Percentiles rank a stretch among this genome's conserved stretches.
These are phyloP conservation scores for Drosophila rellima DNA, from an alignment of 2,888 invertebrate species.

Conservation along the genomic window DNA sequence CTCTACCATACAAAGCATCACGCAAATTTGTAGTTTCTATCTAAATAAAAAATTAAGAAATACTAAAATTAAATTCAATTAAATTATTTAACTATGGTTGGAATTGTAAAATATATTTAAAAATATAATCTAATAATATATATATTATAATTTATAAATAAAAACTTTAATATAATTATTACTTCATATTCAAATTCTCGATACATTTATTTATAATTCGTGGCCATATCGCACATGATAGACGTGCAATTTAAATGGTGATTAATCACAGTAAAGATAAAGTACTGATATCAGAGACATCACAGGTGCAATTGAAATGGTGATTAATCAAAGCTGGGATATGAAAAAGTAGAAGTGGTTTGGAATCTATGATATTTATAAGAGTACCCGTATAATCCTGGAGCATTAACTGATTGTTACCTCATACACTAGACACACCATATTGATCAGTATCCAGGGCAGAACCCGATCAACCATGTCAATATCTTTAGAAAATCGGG, in stretches of 20 bases:
- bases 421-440: conserved; percentile 87
- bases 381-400: neutral
- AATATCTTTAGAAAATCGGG: conserved; percentile 87
- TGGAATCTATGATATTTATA: conserved; percentile 16
- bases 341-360: neutral
- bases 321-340: conserved; percentile 11
- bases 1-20: no score
- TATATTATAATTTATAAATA: no score
- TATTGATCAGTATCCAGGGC: conserved; percentile 87
- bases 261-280: conserved; percentile 12
- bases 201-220: neutral
- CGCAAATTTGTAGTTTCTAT: no score
- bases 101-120: no score
- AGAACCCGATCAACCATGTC: conserved; percentile 85
- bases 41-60: no score
- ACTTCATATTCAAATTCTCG: neutral
- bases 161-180: neutral
- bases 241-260: conserved; percentile 5
- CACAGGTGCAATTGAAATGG: conserved; percentile 6
- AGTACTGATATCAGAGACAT: neutral
- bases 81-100: no score
- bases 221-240: neutral
- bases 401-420: conserved; percentile 80
- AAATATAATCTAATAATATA: no score
- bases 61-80: no score